A percentile compares a stretch with the other conserved stretches of the same genome.
phyloP scores from a whole-genome alignment of 2,113 vertebrate species.

The Hippocampus barbouri region DNA sequence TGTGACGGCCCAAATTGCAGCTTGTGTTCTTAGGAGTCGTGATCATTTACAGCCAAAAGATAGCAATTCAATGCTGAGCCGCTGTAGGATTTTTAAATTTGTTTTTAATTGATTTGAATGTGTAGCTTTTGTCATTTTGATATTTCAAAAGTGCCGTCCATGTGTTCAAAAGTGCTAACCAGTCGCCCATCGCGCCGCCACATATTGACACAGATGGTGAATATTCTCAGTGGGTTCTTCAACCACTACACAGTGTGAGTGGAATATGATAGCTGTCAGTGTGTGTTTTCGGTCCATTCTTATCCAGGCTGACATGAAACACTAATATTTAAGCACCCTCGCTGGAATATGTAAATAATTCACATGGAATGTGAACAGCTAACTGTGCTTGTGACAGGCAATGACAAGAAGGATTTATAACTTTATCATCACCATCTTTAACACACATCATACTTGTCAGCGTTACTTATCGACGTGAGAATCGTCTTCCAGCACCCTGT shows the following conservation, averaged over 20 bases:
- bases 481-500: slow-evolving; percentile 31
- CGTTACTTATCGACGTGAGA: slow-evolving; percentile 44
- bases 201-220: no score
- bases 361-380: slow-evolving; percentile 39
- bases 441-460: slow-evolving; percentile 54
- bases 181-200: no score
- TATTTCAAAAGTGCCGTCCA: background rate
- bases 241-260: background rate
- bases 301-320: slow-evolving; percentile 31
- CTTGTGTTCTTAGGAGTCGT: slow-evolving; percentile 15
- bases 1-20: slow-evolving; percentile 12
- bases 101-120: background rate
- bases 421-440: slow-evolving; percentile 30
- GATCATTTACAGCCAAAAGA: slow-evolving; percentile 5
- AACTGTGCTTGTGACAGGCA: slow-evolving; percentile 34
- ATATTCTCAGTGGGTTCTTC: background rate
- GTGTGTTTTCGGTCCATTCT: slow-evolving; percentile 36
- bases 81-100: background rate
- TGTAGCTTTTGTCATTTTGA: background rate
- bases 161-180: background rate
- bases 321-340: slow-evolving; percentile 46
- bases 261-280: slow-evolving; percentile 39
- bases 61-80: slow-evolving; percentile 1
- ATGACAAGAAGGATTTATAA: slow-evolving; percentile 40
- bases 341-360: slow-evolving; percentile 63